Evolutionary conservation across 1,140 invertebrate genomes (phyloP).

Genomic region (Caenorhabditis latens): DNA sequence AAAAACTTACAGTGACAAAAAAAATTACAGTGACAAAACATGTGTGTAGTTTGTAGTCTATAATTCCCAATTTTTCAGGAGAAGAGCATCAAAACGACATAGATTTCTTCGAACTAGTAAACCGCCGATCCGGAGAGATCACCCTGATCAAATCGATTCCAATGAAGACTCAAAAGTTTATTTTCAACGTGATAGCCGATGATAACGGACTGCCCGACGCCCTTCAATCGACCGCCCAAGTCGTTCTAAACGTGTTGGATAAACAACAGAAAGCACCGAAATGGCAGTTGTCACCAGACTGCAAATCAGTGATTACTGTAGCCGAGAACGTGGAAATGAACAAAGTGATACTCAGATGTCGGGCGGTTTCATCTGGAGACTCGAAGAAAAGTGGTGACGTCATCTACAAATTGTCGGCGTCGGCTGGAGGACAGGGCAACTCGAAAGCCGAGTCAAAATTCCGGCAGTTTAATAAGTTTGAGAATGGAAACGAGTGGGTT

Average conservation of each 20-base stretch:
- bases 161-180: slow-evolving; percentile 66
- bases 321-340: slow-evolving; percentile 69
- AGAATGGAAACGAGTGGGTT: slow-evolving; percentile 72
- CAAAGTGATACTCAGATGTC: slow-evolving; percentile 70
- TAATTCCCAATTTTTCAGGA: slow-evolving; percentile 15
- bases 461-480: slow-evolving; percentile 73
- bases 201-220: slow-evolving; percentile 74
- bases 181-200: slow-evolving; percentile 72
- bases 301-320: slow-evolving; percentile 65
- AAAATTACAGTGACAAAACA: too few relatives aligned
- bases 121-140: slow-evolving; percentile 69
- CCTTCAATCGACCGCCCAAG: slow-evolving; percentile 66
- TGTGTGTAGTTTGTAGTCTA: too few relatives aligned
- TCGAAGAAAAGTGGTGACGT: slow-evolving; percentile 65
- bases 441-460: slow-evolving; percentile 73
- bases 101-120: slow-evolving; percentile 68
- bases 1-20: too few relatives aligned
- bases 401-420: slow-evolving; percentile 68
- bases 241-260: slow-evolving; percentile 72
- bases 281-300: slow-evolving; percentile 67
- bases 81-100: slow-evolving; percentile 68
- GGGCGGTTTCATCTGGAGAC: slow-evolving; percentile 67
- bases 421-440: slow-evolving; percentile 67
- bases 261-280: slow-evolving; percentile 70
- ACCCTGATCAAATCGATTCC: slow-evolving; percentile 69